Evolutionary conservation across 2,888 invertebrate genomes (phyloP), one percentile per base, ranked within the genome.

Genomic region (Molanna angustata): DNA sequence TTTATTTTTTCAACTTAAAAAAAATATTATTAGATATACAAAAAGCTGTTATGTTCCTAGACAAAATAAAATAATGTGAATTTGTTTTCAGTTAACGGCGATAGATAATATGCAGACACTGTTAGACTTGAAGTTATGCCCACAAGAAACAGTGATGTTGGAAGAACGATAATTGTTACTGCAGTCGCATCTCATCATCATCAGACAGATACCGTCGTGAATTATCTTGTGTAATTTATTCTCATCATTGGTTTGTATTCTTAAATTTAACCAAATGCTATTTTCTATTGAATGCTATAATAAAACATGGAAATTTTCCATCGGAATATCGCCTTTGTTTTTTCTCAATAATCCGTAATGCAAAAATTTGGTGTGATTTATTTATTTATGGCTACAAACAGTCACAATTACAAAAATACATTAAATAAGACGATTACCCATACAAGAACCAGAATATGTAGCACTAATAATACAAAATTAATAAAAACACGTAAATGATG

Each of bases 131-230:
- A 93, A 93, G 71, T 82, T 96, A 64, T 93, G 82, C 73, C 90
- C 93, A 48, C 94, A 96, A 80, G 96, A 96, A 80, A 94, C 94
- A 61, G 83, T 96, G 63, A 93, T 91, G 78, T 78, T 96, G 63
- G 95, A 96, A 74, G 93, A 94, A 75, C 89, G 92, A 85, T 93
- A 60, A 63, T n/a, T n/a, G 61, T 13, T 31, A n/a, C n/a, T 11
- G 22, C 37, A 27, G 18, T 17, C 7, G 11, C 20, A 27, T 11
- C 21, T 35, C 16, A 31, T 18, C 11, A 4, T 14, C 20, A 42
- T 14, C 20, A 19, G 17, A 17, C 18, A n/a, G n/a, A n/a, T n/a
- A n/a, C n/a, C n/a, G n/a, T n/a, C 13, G 22, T 47, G 39, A 19
- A 47, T n/a, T 16, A 9, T 39, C 41, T n/a, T n/a, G 19, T 49